Evolutionary conservation across 2,797 vertebrate species (phyloP), one percentile per base, ranked within the genome.

Genomic region (Rhinichthys osculus): DNA sequence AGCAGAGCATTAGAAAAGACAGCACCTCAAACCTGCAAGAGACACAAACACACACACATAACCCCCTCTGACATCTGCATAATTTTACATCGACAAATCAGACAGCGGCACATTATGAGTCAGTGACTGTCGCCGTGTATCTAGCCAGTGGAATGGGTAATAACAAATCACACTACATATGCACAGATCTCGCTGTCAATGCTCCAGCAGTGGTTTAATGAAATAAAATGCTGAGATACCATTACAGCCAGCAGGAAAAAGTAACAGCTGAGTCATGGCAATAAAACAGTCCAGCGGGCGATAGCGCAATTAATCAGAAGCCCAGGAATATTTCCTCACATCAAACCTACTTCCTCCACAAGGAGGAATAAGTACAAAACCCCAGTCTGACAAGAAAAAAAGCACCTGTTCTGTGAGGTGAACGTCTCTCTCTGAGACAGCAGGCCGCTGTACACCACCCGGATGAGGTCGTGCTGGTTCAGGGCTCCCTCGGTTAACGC

Each of bases 351-450:
- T 54, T 50, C 10, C n/a, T 35, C 3, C 30, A 47, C 10, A 50
- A 35, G 7, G 1, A 70, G 17, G 27, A 77, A 70, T 13, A 8
- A 42, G 13, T 13, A 42, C 5, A 78, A 14, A 78, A 72, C n/a
- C 40, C 19, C 64, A 38, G 21, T 33, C 9, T 13, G 19, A 6
- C 4, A 69, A 8, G 19, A 19, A 69, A 17, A 16, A 52, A 21
- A 14, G 86, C 94, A 99, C 98, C 98, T 96, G 95, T 99, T 99
- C 94, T 99, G 98, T 33, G 98, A 98, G 30, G 98, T 99, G 93
- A 99, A 98, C 57, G 97, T 99, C 95, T 99, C 98, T 92, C 98
- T 97, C 92, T 99, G 98, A 90, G 98, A 97, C 92, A 99, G 97
- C 92, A 99, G 96, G 87, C 98, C 97, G 62, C 97, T 97, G 94